A percentile compares a stretch with the other conserved stretches of the same genome.
phyloP scores from a whole-genome alignment of 2,113 vertebrate genomes.

The Petrocephalus zakoni region DNA sequence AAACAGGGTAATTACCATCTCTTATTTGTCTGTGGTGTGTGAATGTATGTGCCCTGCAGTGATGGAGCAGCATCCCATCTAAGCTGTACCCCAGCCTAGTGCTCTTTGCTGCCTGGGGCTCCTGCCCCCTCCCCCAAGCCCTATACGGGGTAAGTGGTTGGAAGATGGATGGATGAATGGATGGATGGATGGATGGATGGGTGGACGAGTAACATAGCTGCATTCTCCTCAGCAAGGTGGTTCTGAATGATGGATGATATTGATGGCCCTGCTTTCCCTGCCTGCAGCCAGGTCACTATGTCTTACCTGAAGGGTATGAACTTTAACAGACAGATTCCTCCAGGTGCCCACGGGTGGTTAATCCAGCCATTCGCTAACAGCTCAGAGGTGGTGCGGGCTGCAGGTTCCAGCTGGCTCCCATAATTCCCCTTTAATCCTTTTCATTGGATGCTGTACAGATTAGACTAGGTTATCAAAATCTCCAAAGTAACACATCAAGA shows the following conservation, averaged over 20 bases:
- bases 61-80: background rate
- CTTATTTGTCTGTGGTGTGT: background rate
- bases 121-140: background rate
- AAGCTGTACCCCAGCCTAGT: background rate
- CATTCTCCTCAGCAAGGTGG: background rate
- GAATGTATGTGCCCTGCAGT: background rate
- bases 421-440: background rate
- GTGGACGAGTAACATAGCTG: background rate
- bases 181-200: background rate
- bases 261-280: background rate
- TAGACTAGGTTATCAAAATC: background rate
- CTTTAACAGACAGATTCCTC: conserved; percentile 9
- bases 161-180: background rate
- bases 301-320: conserved; percentile 1
- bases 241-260: background rate
- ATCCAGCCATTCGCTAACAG: background rate
- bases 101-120: background rate
- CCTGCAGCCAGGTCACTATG: background rate
- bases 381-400: background rate
- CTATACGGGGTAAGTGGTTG: background rate
- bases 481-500: background rate
- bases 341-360: background rate
- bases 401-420: background rate
- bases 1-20: background rate
- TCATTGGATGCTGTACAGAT: background rate